A percentile compares a stretch with the other conserved stretches of the same genome.
phyloP scores from a whole-genome alignment of 2,888 invertebrate genomes.

The Tinea trinotella region DNA sequence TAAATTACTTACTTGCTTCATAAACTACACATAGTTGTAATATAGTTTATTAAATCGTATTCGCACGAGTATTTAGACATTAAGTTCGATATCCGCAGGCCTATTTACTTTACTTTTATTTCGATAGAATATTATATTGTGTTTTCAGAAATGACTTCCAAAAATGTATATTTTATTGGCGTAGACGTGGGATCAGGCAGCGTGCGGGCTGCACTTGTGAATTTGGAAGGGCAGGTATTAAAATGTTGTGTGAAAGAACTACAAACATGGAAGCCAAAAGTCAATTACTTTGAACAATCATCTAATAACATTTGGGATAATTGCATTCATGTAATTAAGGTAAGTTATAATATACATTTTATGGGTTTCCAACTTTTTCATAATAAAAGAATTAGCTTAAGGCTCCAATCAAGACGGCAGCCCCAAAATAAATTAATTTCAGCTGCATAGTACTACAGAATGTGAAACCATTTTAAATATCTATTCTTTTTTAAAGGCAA shows the following conservation, averaged over 20 bases:
- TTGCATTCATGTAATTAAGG: constrained; percentile 82
- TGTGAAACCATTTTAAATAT: too few species aligned
- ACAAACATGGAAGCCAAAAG: constrained; percentile 82
- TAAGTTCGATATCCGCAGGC: too few species aligned
- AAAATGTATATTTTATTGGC: constrained; percentile 78
- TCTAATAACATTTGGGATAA: constrained; percentile 90
- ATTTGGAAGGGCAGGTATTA: constrained; percentile 76
- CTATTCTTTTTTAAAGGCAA: too few species aligned
- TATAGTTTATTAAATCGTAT: too few species aligned
- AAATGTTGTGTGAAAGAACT: constrained; percentile 76
- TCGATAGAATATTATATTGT: not conserved
- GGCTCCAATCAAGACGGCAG: too few species aligned
- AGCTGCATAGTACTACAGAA: too few species aligned
- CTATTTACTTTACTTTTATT: too few species aligned
- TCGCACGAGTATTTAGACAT: too few species aligned
- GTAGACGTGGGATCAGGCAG: constrained; percentile 96
- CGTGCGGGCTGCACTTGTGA: constrained; percentile 87
- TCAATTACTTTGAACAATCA: constrained; percentile 91
- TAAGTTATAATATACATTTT: constrained; percentile 46
- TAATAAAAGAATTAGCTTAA: constrained; percentile 5
- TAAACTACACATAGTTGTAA: not conserved
- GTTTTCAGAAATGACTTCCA: constrained; percentile 28
- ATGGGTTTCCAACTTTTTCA: too few species aligned
- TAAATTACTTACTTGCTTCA: constrained; percentile 10
- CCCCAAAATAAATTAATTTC: too few species aligned